Evolutionary conservation across 2,888 invertebrate species (phyloP).

Genomic region (Philhelius pedissequus): DNA sequence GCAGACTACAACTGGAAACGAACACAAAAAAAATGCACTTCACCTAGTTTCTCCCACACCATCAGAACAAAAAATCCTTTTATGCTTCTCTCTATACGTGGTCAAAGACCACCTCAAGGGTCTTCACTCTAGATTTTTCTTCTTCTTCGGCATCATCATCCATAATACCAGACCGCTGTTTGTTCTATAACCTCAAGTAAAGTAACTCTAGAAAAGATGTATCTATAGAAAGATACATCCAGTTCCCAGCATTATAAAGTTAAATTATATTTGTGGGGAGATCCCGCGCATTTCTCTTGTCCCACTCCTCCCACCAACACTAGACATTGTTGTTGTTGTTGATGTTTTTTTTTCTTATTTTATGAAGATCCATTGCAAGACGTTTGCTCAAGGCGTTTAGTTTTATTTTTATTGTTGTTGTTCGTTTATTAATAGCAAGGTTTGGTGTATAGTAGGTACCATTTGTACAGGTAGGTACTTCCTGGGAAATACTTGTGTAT

Average conservation of each 20-base stretch:
- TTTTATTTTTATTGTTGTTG: constrained; percentile 31
- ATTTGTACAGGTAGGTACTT: constrained; percentile 60
- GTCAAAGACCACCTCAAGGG: constrained; percentile 56
- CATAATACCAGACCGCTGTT: constrained; percentile 48
- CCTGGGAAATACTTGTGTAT: constrained; percentile 59
- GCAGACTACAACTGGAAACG: constrained; percentile 70
- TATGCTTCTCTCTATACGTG: neutral
- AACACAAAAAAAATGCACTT: constrained; percentile 38
- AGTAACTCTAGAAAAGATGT: constrained; percentile 21
- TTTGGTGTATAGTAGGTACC: neutral
- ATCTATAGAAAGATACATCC: constrained; percentile 45
- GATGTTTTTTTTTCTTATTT: constrained; percentile 6
- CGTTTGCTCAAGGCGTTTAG: constrained; percentile 51
- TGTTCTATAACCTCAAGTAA: constrained; percentile 67
- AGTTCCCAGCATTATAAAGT: constrained; percentile 64
- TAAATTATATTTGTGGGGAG: constrained; percentile 62
- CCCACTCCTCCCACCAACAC: constrained; percentile 66
- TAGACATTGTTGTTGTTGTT: constrained; percentile 15
- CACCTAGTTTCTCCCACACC: constrained; percentile 61
- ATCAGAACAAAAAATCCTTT: neutral
- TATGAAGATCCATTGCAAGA: constrained; percentile 60
- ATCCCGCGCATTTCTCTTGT: constrained; percentile 61
- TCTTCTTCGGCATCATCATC: neutral
- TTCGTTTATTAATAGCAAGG: constrained; percentile 29
- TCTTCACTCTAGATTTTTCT: constrained; percentile 44